Evolutionary conservation across 2,888 invertebrate genomes (phyloP).

Genomic region (Hirtodrosophila confusa): DNA sequence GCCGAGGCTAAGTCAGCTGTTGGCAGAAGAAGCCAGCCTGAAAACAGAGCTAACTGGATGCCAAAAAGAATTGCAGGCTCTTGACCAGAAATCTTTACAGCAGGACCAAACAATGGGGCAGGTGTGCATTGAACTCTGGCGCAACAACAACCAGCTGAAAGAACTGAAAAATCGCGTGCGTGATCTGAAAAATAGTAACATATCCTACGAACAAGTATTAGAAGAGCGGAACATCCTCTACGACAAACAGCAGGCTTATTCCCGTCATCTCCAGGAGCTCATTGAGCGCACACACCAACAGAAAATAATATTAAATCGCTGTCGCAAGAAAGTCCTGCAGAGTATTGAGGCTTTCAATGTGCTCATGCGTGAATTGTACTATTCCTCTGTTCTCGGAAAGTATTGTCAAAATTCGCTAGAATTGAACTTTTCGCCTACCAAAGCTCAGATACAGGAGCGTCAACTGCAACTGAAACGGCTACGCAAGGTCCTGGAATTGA

Average conservation of each 20-base stretch:
- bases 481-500: neutral
- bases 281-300: no score
- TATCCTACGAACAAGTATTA: neutral
- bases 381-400: neutral
- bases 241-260: conserved; percentile 1
- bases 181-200: neutral
- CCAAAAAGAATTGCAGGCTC: neutral
- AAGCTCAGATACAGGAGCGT: conserved; percentile 4
- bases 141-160: neutral
- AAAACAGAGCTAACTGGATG: conserved; percentile 6
- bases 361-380: conserved; percentile 12
- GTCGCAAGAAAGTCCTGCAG: neutral
- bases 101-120: conserved; percentile 3
- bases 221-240: neutral
- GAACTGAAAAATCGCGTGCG: conserved; percentile 2
- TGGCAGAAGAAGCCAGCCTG: conserved; percentile 10
- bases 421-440: conserved; percentile 7
- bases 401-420: conserved; percentile 4
- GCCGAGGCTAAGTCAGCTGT: neutral
- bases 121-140: conserved; percentile 13
- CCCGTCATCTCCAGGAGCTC: no score
- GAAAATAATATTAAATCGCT: no score
- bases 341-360: conserved; percentile 29
- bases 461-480: conserved; percentile 2
- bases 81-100: neutral